These are phyloP conservation scores for Caenorhabditis briggsae DNA, from an alignment of 1,140 invertebrate species.

Conservation along the genomic window DNA sequence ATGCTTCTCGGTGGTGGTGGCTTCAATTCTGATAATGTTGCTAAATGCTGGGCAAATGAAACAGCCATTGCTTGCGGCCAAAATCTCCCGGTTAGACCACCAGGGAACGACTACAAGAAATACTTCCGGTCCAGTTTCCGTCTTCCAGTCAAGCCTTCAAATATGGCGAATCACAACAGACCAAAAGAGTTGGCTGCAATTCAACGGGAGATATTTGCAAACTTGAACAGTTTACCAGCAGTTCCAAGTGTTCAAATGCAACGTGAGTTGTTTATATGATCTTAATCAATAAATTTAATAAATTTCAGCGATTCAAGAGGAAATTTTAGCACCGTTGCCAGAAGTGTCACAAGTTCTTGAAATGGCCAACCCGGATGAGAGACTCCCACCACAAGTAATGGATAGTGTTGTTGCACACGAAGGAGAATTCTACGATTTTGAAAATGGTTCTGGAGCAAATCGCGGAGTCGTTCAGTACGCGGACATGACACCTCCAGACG, in stretches of 20 bases:
- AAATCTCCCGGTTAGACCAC: slow-evolving; percentile 78
- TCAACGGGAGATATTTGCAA: background rate
- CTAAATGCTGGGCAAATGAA: slow-evolving; percentile 97
- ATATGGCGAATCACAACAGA: slow-evolving; percentile 98
- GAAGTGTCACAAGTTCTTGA: slow-evolving; percentile 57
- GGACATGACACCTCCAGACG: no score
- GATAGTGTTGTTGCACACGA: slow-evolving; percentile 95
- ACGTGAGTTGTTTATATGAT: slow-evolving; percentile 18
- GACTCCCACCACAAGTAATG: slow-evolving; percentile 80
- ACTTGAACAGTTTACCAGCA: slow-evolving; percentile 38
- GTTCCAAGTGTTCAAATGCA: slow-evolving; percentile 62
- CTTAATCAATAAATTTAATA: background rate
- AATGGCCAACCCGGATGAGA: slow-evolving; percentile 72
- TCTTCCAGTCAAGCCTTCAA: slow-evolving; percentile 90
- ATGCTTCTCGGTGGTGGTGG: slow-evolving; percentile 90
- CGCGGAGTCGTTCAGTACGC: no score
- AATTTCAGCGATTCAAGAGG: slow-evolving; percentile 86
- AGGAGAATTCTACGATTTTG: slow-evolving; percentile 96
- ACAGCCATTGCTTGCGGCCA: slow-evolving; percentile 89
- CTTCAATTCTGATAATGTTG: slow-evolving; percentile 95
- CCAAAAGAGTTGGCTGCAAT: background rate
- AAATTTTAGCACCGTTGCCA: slow-evolving; percentile 79
- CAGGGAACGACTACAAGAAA: slow-evolving; percentile 85
- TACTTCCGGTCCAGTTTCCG: slow-evolving; percentile 94
- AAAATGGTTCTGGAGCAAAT: slow-evolving; percentile 87